Conservation (phyloP, 2,888 invertebrate species). For the Apodemia zela region DNA sequence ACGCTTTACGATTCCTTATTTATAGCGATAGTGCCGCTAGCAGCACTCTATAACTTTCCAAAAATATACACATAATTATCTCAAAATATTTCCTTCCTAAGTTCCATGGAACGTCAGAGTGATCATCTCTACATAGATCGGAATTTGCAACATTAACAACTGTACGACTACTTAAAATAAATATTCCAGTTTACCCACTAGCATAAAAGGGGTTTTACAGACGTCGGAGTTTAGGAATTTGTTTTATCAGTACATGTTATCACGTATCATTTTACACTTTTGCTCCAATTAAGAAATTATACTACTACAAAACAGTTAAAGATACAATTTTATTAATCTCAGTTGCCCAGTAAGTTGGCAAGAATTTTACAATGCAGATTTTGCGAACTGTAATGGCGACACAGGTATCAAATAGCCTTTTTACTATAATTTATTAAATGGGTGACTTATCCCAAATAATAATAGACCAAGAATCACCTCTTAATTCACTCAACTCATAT, state of each 20-base stretch:
- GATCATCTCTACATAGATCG: conserved; percentile 51
- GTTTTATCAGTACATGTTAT: background rate
- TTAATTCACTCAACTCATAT: conserved; percentile 23
- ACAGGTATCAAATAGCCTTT: background rate
- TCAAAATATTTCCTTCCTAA: conserved; percentile 53
- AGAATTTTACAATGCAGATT: background rate
- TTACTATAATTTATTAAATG: background rate
- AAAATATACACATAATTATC: conserved; percentile 60
- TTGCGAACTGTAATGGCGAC: background rate
- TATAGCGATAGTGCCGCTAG: too few relatives aligned
- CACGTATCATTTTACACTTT: background rate
- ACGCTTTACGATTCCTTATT: too few relatives aligned
- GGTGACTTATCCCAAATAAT: background rate
- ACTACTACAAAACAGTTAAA: background rate
- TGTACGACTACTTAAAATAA: conserved; percentile 13
- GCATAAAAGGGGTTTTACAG: background rate
- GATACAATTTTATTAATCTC: background rate
- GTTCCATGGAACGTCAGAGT: conserved; percentile 37
- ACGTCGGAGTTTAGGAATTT: background rate
- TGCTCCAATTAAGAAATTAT: background rate
- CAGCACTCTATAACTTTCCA: conserved; percentile 24
- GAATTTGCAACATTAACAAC: conserved; percentile 41
- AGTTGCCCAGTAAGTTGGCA: conserved; percentile 1
- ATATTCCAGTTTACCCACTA: conserved; percentile 19
- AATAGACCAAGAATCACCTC: conserved; percentile 15